Percentiles rank a stretch among this genome's conserved stretches.
Conservation (phyloP, 2,113 vertebrate species). For the Noctilio leporinus region DNA sequence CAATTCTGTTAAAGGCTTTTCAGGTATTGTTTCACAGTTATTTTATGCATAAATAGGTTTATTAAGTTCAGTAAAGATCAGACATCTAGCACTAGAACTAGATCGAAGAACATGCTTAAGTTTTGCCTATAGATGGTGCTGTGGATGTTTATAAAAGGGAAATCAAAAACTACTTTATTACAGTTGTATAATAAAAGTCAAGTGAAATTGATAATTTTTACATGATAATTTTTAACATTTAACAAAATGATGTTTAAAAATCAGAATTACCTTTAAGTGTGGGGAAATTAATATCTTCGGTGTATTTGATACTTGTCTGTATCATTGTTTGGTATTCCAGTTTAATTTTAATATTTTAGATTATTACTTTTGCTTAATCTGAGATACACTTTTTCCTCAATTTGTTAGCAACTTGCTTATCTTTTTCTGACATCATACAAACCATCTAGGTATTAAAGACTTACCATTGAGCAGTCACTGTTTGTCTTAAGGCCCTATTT, state of each 20-base stretch:
- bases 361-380: slow-evolving; percentile 2
- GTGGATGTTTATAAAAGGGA: slow-evolving; percentile 56
- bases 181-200: background rate
- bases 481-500: background rate
- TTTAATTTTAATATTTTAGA: slow-evolving; percentile 1
- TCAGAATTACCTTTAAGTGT: background rate
- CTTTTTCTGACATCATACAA: background rate
- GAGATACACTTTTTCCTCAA: background rate
- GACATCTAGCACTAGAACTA: background rate
- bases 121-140: slow-evolving; percentile 70
- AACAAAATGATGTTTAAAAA: slow-evolving; percentile 11
- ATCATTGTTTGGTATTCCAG: background rate
- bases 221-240: slow-evolving; percentile 8
- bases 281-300: background rate
- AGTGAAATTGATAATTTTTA: background rate
- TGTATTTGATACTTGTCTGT: background rate
- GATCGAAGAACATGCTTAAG: slow-evolving; percentile 28
- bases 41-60: background rate
- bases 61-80: background rate
- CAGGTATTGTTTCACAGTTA: background rate
- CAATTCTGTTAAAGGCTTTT: background rate
- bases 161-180: slow-evolving; percentile 29
- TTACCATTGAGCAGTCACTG: background rate
- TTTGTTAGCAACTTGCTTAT: background rate
- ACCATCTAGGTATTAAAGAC: background rate